Evolutionary conservation across 2,888 invertebrate species (phyloP).

Genomic region (Cordilura impudica): DNA sequence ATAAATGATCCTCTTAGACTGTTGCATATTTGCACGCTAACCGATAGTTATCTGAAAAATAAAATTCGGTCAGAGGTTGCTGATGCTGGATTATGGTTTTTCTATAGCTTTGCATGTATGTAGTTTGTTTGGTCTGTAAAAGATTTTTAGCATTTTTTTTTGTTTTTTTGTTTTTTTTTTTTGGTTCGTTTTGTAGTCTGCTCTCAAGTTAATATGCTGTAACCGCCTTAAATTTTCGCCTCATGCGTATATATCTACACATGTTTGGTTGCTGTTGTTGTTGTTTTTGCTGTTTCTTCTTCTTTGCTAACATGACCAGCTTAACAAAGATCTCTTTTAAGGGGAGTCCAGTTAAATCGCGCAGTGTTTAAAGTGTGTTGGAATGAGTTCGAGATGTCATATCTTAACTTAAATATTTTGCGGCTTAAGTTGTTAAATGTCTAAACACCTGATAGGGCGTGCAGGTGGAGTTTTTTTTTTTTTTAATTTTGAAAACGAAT

Average conservation of each 20-base stretch:
- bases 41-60: conserved; percentile 73
- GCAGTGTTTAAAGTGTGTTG: conserved; percentile 13
- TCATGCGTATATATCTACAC: conserved; percentile 38
- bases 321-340: conserved; percentile 57
- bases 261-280: not conserved
- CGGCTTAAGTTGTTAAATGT: conserved; percentile 67
- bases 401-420: conserved; percentile 69
- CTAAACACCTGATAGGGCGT: conserved; percentile 72
- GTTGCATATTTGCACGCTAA: conserved; percentile 76
- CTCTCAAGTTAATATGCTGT: conserved; percentile 66
- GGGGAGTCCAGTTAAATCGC: conserved; percentile 34
- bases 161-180: conserved; percentile 7
- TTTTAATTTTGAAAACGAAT: not conserved
- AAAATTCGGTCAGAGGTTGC: conserved; percentile 76
- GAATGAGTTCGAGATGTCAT: conserved; percentile 60
- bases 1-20: conserved; percentile 56
- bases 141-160: conserved; percentile 48
- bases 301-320: conserved; percentile 53
- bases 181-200: conserved; percentile 41
- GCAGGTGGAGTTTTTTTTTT: conserved; percentile 68
- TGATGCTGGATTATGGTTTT: conserved; percentile 59
- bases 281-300: conserved; percentile 1
- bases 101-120: conserved; percentile 26
- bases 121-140: conserved; percentile 26
- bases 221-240: conserved; percentile 67